These are phyloP conservation scores for Apteryx mantelli DNA, from an alignment of 2,113 vertebrate genomes.

Conservation along the genomic window DNA sequence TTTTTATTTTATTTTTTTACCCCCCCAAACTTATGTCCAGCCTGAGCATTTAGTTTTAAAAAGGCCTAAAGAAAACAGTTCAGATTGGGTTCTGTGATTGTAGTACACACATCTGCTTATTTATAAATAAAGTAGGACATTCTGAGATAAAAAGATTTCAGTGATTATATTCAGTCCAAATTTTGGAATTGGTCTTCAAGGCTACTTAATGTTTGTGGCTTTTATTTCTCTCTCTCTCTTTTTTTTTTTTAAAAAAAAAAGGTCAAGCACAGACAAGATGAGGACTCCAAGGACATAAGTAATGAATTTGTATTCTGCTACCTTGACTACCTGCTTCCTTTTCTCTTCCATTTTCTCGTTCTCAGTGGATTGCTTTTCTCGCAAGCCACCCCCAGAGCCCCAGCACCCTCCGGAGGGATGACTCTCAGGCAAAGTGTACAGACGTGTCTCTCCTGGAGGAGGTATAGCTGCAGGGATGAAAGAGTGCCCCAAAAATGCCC, in stretches of 20 bases:
- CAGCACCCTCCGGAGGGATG: background rate
- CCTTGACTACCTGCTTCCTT: background rate
- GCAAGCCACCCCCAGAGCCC: background rate
- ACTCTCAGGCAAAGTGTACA: background rate
- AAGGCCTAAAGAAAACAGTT: background rate
- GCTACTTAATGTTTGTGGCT: accelerated
- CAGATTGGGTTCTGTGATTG: background rate
- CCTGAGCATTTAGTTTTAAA: background rate
- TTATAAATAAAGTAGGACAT: background rate
- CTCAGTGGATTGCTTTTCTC: background rate
- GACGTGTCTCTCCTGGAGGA: background rate
- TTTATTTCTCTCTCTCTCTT: no score
- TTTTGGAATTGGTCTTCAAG: background rate
- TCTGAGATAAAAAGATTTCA: background rate
- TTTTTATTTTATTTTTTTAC: no score
- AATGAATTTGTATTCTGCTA: background rate
- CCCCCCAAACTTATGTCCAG: background rate
- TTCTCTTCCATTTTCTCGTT: background rate
- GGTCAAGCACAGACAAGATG: background rate
- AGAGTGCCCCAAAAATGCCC: background rate
- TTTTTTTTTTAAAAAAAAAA: background rate
- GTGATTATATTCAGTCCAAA: background rate
- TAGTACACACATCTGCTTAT: background rate
- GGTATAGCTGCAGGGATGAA: background rate
- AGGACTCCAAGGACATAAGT: background rate